Conservation (phyloP, 2,113 vertebrate genomes). For the Leptocoma aspasia region DNA sequence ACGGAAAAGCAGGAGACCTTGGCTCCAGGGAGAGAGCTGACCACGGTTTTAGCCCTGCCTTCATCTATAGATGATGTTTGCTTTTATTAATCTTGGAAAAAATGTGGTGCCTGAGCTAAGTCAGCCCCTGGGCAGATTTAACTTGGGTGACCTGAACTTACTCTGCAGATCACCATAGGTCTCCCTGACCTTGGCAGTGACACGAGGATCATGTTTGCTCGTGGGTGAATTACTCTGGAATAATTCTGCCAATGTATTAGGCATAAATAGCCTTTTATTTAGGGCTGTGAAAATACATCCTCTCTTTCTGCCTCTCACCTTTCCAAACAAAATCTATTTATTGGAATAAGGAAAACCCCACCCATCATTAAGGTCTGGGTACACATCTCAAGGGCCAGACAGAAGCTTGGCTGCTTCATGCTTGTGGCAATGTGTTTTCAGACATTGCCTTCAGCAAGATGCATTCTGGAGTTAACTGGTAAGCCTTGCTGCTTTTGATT, state of each 20-base stretch:
- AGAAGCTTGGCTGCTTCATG: background rate
- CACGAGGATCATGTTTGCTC: slow-evolving; percentile 54
- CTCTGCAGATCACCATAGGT: slow-evolving; percentile 30
- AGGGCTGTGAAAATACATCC: background rate
- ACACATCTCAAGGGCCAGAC: background rate
- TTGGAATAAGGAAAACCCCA: slow-evolving; percentile 23
- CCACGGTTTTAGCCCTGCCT: background rate
- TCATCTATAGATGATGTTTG: slow-evolving; percentile 33
- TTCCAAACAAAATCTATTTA: slow-evolving; percentile 41
- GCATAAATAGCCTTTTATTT: slow-evolving; percentile 59
- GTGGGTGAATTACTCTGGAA: slow-evolving; percentile 40
- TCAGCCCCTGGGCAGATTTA: slow-evolving; percentile 31
- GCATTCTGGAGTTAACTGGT: background rate
- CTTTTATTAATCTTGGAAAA: slow-evolving; percentile 51
- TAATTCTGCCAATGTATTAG: slow-evolving; percentile 60
- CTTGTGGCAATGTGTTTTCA: background rate
- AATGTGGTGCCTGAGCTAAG: slow-evolving; percentile 21
- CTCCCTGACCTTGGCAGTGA: slow-evolving; percentile 56
- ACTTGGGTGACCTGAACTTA: slow-evolving; percentile 42
- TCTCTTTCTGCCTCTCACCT: slow-evolving; percentile 1
- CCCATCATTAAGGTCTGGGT: background rate
- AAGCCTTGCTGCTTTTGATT: background rate
- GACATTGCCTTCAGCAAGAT: background rate
- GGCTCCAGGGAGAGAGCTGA: background rate
- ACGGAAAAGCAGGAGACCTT: background rate